Percentiles rank a stretch among this genome's conserved stretches.
Evolutionary conservation across 2,797 vertebrate species (phyloP).

Genomic region (Kryptopterus vitreolus): DNA sequence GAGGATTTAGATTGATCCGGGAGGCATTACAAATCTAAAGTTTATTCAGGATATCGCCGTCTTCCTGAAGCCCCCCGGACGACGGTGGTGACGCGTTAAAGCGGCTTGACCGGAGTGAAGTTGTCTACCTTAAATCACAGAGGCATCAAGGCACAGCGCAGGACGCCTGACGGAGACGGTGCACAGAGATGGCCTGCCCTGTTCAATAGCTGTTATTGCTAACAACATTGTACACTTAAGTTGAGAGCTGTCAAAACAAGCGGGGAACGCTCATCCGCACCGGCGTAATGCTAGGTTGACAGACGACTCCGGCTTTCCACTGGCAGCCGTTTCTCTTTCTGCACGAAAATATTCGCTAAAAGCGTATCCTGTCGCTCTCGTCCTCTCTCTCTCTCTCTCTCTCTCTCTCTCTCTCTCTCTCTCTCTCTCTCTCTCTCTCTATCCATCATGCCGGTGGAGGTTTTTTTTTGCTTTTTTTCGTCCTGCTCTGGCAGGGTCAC

Average conservation of each 20-base stretch:
- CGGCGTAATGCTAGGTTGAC: constrained; percentile 12
- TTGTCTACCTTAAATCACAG: neutral
- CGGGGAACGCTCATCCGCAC: neutral
- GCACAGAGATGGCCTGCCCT: neutral
- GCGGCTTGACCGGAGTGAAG: neutral
- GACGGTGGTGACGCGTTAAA: neutral
- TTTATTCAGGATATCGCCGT: neutral
- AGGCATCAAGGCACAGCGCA: too few relatives aligned
- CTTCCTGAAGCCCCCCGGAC: neutral
- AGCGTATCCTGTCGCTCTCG: neutral
- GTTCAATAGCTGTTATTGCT: constrained; percentile 8
- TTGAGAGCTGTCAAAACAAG: constrained; percentile 15
- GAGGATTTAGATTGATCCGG: neutral
- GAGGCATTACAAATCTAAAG: neutral
- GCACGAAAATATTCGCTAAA: constrained; percentile 4
- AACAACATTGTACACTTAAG: constrained; percentile 2
- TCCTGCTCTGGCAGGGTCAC: neutral
- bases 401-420: neutral
- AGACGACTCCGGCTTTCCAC: constrained; percentile 12
- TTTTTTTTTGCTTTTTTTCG: too few relatives aligned
- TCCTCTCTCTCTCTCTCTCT: neutral
- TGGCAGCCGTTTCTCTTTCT: constrained; percentile 16
- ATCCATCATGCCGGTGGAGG: neutral
- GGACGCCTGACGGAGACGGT: neutral
- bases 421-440: neutral